Base-by-base conservation (phyloP, 2,888 invertebrate species). In the Agonopterix arenella region DNA sequence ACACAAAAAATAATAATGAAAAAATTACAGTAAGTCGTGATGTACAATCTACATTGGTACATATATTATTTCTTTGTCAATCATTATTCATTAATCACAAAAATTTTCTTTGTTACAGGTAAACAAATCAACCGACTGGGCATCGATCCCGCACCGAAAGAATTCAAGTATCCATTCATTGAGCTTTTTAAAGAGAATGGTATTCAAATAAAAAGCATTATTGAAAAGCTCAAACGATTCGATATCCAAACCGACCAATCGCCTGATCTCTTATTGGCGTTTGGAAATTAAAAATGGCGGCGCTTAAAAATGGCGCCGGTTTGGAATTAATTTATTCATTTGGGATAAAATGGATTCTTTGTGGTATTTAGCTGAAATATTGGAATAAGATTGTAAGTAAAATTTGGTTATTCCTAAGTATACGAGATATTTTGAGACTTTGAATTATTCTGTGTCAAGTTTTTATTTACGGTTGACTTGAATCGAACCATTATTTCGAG, bases 211-310 rank as follows among this genome's bases (percentile, higher is more conserved):
- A 40, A 40, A 28, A 28, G 28, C 28, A 7, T 28, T 28, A 28
- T 28, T 28, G 28, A 1, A 28, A 28, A 40, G 4, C 10, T 40
- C 40, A 40, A 28, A 40, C 46, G 40, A 40, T 10, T 42, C 42
- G 37, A 36, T 36, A 43, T 43, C 11, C 43, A 47, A 47, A 47
- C 43, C 43, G 10, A 2, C 43, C 47, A 47, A 47, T 42, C 42
- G 13, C 10, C n/a, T 47, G 47, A 47, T 49, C 43, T 43, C 5
- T 46, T 38, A 50, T 53, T 50, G 50, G 50, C 10, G 40, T 36
- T 45, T 37, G 38, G 44, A 50, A 56, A 57, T 52, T 49, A 45
- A 52, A 55, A 28, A 52, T 56, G 52, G 52, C 52, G 47, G 52
- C 11, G 42, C 28, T 52, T 49, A 45, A 52, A 55, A 28, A 52